Evolutionary conservation across 1,140 invertebrate species (phyloP), one percentile per base, ranked within the genome.

Genomic region (Drosophila nikananu): DNA sequence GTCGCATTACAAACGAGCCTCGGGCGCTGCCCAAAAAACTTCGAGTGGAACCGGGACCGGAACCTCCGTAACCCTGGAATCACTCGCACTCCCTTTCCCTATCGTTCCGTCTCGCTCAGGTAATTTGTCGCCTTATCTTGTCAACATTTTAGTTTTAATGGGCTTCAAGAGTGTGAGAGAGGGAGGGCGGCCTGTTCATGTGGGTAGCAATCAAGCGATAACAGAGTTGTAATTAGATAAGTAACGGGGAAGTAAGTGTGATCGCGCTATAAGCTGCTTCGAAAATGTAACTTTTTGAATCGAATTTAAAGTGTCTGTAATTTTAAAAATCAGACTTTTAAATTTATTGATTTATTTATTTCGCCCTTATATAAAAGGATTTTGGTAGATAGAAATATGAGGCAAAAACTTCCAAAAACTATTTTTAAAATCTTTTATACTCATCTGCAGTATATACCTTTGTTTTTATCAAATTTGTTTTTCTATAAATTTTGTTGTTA

Each of bases 41-140:
- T 17, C 25, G 49, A 49, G 19, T 37, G 54, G 35, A 72, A 71
- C 7, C 70, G 70, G 70, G 32, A 80, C 66, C 76, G 66, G 76
- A 80, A 80, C 66, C 75, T 68, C 64, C 63, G 54, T 32, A 32
- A 21, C 44, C 51, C 37, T 25, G 19, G 9, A 2, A 25, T 41
- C 12, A 1, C 30, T 64, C 23, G 2, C 51, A 51, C 67, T 41
- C 17, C 13, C 25, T 27, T 39, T 23, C 41, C n/a, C 12, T 13
- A 41, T 52, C 44, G 46, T 15, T 30, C 46, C 41, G 77, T 54
- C 64, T 37, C 48, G 62, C 58, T 77, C 51, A 76, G 71, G 61
- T 70, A 90, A 90, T 90, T 90, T 90, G 86, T 90, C 82, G 86
- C 81, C 81, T 84, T 90, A 89, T 89, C 84, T 84, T 90, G 81